Percentiles rank a stretch among this genome's conserved stretches.
These are phyloP conservation scores for Luscinia megarhynchos DNA, from an alignment of 2,797 vertebrate species.

Conservation along the genomic window DNA sequence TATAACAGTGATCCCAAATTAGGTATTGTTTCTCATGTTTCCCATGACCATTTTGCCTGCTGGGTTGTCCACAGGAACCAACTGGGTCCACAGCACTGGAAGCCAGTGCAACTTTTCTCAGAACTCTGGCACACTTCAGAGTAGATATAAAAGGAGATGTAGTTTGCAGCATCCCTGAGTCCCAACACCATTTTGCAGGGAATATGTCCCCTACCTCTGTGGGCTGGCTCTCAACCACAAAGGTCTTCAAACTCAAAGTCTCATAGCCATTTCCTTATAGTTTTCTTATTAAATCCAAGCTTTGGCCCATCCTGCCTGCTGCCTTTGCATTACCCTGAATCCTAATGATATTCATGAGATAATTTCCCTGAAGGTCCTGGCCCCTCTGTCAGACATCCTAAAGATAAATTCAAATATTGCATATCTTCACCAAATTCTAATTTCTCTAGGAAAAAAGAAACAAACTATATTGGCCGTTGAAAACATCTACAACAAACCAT, in stretches of 20 bases:
- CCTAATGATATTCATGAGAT: not conserved
- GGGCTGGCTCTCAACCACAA: not conserved
- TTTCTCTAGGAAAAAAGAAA: not conserved
- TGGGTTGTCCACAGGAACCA: not conserved
- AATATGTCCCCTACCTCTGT: fast-evolving
- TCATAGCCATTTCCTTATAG: not conserved
- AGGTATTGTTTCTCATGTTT: not conserved
- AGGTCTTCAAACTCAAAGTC: not conserved
- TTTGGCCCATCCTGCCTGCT: not conserved
- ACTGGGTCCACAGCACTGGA: not conserved
- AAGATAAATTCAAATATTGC: not conserved
- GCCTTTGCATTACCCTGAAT: not conserved
- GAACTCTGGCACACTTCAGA: not conserved
- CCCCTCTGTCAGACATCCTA: not conserved
- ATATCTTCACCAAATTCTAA: not conserved
- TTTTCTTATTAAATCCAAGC: not conserved
- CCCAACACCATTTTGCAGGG: not conserved
- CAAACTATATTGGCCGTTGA: not conserved
- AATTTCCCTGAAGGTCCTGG: not conserved
- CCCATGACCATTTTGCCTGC: not conserved
- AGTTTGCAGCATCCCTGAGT: not conserved
- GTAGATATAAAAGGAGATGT: not conserved
- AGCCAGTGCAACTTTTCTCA: not conserved
- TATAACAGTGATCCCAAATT: not conserved
- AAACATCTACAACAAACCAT: not conserved